Evolutionary conservation across 2,797 vertebrate genomes (phyloP).

Genomic region (Cryptoprocta ferox): DNA sequence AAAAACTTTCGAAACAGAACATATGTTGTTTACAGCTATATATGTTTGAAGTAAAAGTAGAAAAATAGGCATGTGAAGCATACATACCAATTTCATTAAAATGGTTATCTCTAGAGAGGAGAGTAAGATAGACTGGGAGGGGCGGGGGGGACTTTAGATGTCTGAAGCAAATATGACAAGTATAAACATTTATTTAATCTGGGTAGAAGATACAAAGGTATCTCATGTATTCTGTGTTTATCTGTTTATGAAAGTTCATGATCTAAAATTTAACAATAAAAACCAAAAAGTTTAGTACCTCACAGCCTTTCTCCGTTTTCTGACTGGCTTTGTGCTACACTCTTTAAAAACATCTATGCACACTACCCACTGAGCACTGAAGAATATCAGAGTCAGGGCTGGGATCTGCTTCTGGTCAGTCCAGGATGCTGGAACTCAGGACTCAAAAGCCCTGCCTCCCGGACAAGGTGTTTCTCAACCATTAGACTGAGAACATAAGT

Average conservation of each 20-base stretch:
- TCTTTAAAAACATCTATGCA: not conserved
- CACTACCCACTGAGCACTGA: not conserved
- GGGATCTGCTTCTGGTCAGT: not conserved
- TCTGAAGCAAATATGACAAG: constrained; percentile 34
- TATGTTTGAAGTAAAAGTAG: not conserved
- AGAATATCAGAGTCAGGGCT: constrained; percentile 48
- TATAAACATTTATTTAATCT: constrained; percentile 45
- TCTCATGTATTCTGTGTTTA: constrained; percentile 30
- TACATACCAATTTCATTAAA: not conserved
- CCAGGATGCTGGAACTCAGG: not conserved
- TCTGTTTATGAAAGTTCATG: not conserved
- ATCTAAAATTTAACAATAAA: constrained; percentile 50
- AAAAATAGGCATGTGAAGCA: constrained; percentile 25
- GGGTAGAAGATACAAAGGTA: not conserved
- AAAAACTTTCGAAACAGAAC: not conserved
- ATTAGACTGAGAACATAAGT: not conserved
- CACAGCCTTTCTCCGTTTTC: not conserved
- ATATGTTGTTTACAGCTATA: constrained; percentile 19
- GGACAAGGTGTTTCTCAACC: constrained; percentile 2
- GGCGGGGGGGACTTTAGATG: not conserved
- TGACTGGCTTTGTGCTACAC: constrained; percentile 42
- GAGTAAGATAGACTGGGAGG: not conserved
- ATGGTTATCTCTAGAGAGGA: not conserved
- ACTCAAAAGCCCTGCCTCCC: constrained; percentile 33
- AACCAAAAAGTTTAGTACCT: constrained; percentile 6